Base-by-base conservation (phyloP, 2,797 vertebrate genomes). In the Allobates femoralis region DNA sequence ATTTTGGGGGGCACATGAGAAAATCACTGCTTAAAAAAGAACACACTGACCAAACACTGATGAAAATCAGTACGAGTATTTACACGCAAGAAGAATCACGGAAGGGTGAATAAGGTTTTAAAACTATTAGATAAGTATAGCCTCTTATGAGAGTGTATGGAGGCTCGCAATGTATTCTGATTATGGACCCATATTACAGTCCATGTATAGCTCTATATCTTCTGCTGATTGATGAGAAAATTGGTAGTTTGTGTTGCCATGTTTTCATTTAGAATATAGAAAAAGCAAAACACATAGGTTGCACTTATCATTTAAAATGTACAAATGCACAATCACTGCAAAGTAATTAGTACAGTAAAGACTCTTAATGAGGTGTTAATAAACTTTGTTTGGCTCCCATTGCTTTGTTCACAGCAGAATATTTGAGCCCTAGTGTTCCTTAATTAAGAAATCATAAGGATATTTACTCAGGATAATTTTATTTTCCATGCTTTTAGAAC, bases 391-490 rank as follows among this genome's bases (percentile, higher is more conserved):
- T 83, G 30, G 1, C 58, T 74, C 69, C 69, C n/a, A 1, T 41
- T 30, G 34, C 41, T 83, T 75, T 62, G 55, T 83, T 74, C 74
- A 83, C 34, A 50, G 46, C 41, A 3, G 53, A 83, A 60, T 60
- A 74, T 46, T 74, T n/a, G 73, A 75, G 37, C 15, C 55, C 53
- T 60, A n/a, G 71, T 28, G n/a, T 55, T 23, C 21, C 23, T 28
- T 73, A 56, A 67, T 77, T 71, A 64, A 64, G 51, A 71, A 55
- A 19, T 79, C 32, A 46, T 50, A 60, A 32, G 50, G 37, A 53
- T 26, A 67, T 85, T 69, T 85, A 32, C 34, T 79, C 62, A 46
- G 32, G 76, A 50, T 85, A 71, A 79, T 79, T 71, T 79, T 69
- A 26, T 79, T 69, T 67, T 79, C 64, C 11, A 15, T 30, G 75